Evolutionary conservation across 2,888 invertebrate species (phyloP), one percentile per base, ranked within the genome.

Genomic region (Athalia circularis): DNA sequence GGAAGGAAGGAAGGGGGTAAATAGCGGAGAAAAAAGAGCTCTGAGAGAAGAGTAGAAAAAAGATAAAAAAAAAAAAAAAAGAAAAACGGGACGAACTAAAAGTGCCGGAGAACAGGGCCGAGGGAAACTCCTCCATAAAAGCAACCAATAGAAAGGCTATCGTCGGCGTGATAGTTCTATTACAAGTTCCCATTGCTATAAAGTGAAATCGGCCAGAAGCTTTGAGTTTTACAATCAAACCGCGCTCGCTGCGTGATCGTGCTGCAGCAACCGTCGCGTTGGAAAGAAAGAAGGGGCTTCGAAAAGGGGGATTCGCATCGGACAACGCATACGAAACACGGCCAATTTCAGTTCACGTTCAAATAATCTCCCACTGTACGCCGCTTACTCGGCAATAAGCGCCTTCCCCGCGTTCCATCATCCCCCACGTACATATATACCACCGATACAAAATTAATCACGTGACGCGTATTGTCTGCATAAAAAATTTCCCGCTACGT

Each of bases 371-470:
- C 5, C 43, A 65, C n/a, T 47, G 65, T 7, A 47, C 7, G 47
- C 3, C 45, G n/a, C 5, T 47, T 54, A 65, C 3, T 65, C 43
- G 29, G 29, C 29, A 29, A 29, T 29, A 29, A 29, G 29, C 29
- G 29, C 29, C 29, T 29, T 2, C 29, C 29, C 29, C 29, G 29
- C 29, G 29, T 29, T 29, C 0, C 7, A 8, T 61, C 61, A 6
- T 61, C 15, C 15, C 13, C 15, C 47, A 6, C 5, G 29, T n/a
- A 45, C 68, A 70, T 59, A 43, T 29, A 11, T 45, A 57, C 59
- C 72, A 15, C 13, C 57, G 83, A 86, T 86, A 83, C 82, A 79
- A 83, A 86, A 86, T 86, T 85, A 85, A 86, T 85, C 85, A 83
- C 82, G 79, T 80, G 82, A 84, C 84, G 29, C 29, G 29, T 29